Base-by-base conservation (phyloP, 2,888 invertebrate genomes). In the Aphodius granarius region DNA sequence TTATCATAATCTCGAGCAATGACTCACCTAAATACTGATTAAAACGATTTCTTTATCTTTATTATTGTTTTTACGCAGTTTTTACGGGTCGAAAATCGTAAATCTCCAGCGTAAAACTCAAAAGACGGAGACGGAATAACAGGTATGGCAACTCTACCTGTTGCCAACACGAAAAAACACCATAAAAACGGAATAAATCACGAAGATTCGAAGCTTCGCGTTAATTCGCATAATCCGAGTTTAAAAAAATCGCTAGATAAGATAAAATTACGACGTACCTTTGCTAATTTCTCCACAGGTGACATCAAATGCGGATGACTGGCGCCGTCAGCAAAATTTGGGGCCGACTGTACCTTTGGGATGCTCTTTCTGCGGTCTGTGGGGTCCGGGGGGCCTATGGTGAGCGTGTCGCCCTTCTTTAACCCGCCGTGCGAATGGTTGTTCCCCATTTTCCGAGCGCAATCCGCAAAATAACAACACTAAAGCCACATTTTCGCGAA, bases 221-320 rank as follows among this genome's bases (percentile, higher is more conserved):
- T 65, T 65, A 5, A 20, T 13, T 5, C 20, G 68, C 68, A 9
- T 20, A 18, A 68, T 20, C 18, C 22, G 20, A n/a, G 19, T 22
- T 19, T 13, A 20, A 68, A n/a, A 20, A 3, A 20, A 9, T 19
- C 16, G 22, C n/a, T n/a, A n/a, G n/a, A n/a, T n/a, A n/a, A n/a
- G n/a, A n/a, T n/a, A n/a, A n/a, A n/a, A n/a, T n/a, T 43, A 43
- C 21, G 66, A 19, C 5, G 62, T 86, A 93, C 93, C 90, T 94
- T 94, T 78, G 92, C 91, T 72, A 95, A 88, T 87, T 92, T 94
- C 84, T 94, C 94, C 72, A 94, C 89, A 15, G 95, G 94, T 80
- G 93, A 88, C 85, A 94, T 89, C 74, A 92, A 92, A 66, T 88
- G 89, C 22, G 90, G 89, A 20, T 66, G n/a, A 64, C 66, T 72